Percentiles rank a stretch among this genome's conserved stretches.
phyloP scores from a whole-genome alignment of 2,113 vertebrate genomes.

The Trochalopteron elliotii region DNA sequence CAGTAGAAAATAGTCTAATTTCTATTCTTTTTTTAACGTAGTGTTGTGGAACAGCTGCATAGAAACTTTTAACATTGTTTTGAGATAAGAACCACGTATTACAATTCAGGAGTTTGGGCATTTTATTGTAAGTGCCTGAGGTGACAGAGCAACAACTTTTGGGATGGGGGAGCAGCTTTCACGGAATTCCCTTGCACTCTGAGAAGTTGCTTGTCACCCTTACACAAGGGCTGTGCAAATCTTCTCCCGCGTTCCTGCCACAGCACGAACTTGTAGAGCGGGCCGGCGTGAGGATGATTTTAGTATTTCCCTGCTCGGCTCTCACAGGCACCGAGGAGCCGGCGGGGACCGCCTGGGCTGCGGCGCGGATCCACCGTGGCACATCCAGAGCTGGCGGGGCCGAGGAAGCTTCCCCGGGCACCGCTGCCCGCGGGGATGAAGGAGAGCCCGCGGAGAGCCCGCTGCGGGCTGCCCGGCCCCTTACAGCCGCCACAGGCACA shows the following conservation, averaged over 20 bases:
- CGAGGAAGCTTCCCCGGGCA: rapidly evolving
- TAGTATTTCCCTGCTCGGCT: not conserved
- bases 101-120: rapidly evolving
- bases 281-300: rapidly evolving
- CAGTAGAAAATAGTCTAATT: rapidly evolving
- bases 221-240: too few species aligned
- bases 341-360: rapidly evolving
- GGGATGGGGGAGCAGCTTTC: not conserved
- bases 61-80: not conserved
- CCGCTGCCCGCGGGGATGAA: too few species aligned
- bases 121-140: not conserved
- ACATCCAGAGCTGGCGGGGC: not conserved
- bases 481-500: not conserved
- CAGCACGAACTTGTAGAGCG: rapidly evolving
- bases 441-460: too few species aligned
- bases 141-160: rapidly evolving
- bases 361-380: not conserved
- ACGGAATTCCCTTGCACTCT: rapidly evolving
- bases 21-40: rapidly evolving
- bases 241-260: not conserved
- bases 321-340: not conserved
- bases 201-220: not conserved
- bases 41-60: rapidly evolving
- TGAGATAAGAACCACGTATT: not conserved
- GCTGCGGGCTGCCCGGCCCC: not conserved